Conservation (phyloP, 2,888 invertebrate species). For the Dynastes maya region DNA sequence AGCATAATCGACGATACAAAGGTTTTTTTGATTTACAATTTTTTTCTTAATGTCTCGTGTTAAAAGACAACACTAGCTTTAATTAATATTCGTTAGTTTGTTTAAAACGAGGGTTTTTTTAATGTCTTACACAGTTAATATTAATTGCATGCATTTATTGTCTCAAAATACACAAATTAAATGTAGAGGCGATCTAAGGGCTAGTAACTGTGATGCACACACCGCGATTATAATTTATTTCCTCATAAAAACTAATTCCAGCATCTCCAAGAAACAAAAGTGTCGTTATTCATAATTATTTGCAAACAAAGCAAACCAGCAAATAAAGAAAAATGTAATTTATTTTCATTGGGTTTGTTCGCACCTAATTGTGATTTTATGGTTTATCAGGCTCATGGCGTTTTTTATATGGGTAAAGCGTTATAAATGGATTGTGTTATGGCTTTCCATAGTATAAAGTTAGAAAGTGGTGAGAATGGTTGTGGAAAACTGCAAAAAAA, state of each 20-base stretch:
- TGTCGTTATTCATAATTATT: constrained; percentile 3
- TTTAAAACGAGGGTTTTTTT: no score
- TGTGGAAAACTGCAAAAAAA: constrained; percentile 55
- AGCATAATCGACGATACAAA: no score
- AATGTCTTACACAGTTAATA: no score
- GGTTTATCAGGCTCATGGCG: constrained; percentile 72
- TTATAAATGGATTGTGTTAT: constrained; percentile 68
- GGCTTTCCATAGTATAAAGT: constrained; percentile 61
- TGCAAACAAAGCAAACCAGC: constrained; percentile 17
- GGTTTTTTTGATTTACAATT: no score
- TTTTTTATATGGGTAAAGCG: constrained; percentile 70
- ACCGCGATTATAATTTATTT: constrained; percentile 24
- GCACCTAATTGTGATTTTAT: constrained; percentile 69
- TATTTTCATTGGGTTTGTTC: constrained; percentile 41
- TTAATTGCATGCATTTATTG: no score
- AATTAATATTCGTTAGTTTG: no score
- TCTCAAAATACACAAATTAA: no score
- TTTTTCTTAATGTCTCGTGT: no score
- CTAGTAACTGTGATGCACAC: no score
- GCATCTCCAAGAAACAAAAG: neutral
- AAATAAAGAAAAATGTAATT: constrained; percentile 33
- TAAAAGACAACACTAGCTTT: no score
- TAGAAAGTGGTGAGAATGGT: constrained; percentile 61
- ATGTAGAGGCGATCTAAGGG: no score
- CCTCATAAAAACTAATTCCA: neutral